Percentiles rank a stretch among this genome's conserved stretches.
These are phyloP conservation scores for Gallinago jamesoni DNA, from an alignment of 2,113 vertebrate genomes.

Conservation along the genomic window DNA sequence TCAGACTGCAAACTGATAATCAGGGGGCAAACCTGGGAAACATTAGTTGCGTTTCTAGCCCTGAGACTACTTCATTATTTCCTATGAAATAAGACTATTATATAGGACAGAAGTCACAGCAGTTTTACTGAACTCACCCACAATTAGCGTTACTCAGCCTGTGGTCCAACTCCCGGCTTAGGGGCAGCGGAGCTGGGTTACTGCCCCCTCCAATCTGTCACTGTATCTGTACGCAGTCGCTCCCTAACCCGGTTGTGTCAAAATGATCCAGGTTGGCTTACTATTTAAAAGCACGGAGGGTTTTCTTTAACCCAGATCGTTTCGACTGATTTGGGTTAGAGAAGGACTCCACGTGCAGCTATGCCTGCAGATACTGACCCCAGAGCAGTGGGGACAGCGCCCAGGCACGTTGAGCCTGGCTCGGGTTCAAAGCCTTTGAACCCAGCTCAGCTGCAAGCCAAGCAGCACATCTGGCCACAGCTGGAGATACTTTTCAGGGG, in stretches of 20 bases:
- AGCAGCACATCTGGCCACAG: slow-evolving; percentile 28
- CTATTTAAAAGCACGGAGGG: slow-evolving; percentile 55
- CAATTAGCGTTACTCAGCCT: background rate
- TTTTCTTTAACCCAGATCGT: slow-evolving; percentile 52
- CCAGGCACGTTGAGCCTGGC: background rate
- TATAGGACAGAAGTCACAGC: background rate
- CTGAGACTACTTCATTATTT: background rate
- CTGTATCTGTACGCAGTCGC: rapidly evolving
- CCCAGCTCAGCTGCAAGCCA: slow-evolving; percentile 1
- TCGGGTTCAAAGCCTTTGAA: background rate
- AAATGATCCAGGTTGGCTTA: slow-evolving; percentile 56
- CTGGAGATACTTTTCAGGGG: background rate
- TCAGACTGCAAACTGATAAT: background rate
- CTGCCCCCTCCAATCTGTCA: background rate
- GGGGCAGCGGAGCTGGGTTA: background rate
- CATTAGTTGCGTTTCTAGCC: background rate
- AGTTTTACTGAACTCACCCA: background rate
- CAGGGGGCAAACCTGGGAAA: background rate
- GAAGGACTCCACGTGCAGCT: background rate
- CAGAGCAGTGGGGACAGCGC: background rate
- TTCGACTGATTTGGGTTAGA: slow-evolving; percentile 63
- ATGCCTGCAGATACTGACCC: background rate
- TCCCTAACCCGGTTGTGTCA: slow-evolving; percentile 65
- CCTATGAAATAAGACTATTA: background rate
- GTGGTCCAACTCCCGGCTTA: background rate